These are phyloP conservation scores for Hypomecis punctinalis DNA, from an alignment of 2,888 invertebrate genomes.

Conservation along the genomic window DNA sequence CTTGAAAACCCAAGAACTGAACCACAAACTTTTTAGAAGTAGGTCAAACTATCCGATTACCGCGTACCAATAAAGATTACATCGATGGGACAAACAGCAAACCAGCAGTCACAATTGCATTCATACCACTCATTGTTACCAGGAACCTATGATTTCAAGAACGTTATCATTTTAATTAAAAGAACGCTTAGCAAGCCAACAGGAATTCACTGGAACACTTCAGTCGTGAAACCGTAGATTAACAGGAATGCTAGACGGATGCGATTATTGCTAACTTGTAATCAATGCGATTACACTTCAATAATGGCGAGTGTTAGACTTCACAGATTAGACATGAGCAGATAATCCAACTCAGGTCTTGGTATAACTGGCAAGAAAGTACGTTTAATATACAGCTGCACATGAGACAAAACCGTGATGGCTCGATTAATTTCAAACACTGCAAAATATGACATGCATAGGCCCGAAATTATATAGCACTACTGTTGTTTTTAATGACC, in stretches of 20 bases:
- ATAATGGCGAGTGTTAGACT: conserved; percentile 26
- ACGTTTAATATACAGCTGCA: no score
- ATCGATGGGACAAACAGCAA: neutral
- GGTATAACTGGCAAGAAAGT: neutral
- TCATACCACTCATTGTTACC: conserved; percentile 2
- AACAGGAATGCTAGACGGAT: conserved; percentile 26
- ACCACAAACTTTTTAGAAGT: no score
- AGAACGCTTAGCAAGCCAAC: conserved; percentile 5
- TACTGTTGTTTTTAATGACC: no score
- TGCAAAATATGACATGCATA: no score
- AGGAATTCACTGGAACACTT: conserved; percentile 24
- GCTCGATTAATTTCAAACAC: neutral
- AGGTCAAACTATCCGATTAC: neutral
- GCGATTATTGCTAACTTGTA: conserved; percentile 44
- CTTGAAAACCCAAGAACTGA: no score
- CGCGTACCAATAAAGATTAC: neutral
- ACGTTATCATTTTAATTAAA: conserved; percentile 5
- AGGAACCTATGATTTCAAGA: conserved; percentile 7
- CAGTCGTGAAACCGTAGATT: conserved; percentile 13
- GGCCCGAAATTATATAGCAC: no score
- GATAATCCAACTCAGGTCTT: neutral
- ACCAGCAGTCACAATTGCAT: neutral
- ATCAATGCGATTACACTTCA: conserved; percentile 52
- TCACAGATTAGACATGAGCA: conserved; percentile 5
- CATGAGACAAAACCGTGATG: neutral